These are phyloP conservation scores for Zaprionus nigranus DNA, from an alignment of 1,140 invertebrate genomes.

Conservation along the genomic window DNA sequence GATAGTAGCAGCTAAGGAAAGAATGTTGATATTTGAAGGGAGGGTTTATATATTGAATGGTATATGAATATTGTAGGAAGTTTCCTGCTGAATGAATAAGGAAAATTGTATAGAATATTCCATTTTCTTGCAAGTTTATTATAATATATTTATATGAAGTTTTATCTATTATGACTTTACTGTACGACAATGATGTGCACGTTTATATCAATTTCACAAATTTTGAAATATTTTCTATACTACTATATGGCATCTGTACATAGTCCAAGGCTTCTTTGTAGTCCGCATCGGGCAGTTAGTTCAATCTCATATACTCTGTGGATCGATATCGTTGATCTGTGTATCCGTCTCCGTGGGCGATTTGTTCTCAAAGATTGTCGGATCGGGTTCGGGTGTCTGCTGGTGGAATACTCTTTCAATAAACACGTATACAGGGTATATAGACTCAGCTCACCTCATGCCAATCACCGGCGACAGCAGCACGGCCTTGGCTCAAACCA, in stretches of 20 bases:
- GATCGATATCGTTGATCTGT: conserved; percentile 25
- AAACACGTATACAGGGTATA: not conserved
- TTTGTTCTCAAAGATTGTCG: conserved; percentile 57
- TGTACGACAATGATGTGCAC: not conserved
- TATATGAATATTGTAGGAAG: no score
- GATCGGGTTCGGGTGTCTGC: conserved; percentile 49
- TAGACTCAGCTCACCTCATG: conserved; percentile 35
- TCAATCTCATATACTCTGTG: not conserved
- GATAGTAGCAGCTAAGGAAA: no score
- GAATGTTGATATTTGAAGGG: no score
- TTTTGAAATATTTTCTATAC: not conserved
- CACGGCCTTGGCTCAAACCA: conserved; percentile 52
- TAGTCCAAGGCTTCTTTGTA: not conserved
- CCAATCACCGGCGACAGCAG: conserved; percentile 15
- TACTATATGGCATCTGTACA: not conserved
- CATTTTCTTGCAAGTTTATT: not conserved
- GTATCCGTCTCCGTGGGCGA: conserved; percentile 4
- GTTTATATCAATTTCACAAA: not conserved
- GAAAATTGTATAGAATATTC: no score
- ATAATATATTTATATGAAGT: not conserved
- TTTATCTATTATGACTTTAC: not conserved
- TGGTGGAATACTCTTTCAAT: not conserved
- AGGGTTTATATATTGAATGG: not conserved
- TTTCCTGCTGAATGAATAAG: no score
- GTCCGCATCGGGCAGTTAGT: no score